Percentiles rank a stretch among this genome's conserved stretches.
These are phyloP conservation scores for Phyto melanocephala DNA, from an alignment of 2,888 invertebrate species.

Conservation along the genomic window DNA sequence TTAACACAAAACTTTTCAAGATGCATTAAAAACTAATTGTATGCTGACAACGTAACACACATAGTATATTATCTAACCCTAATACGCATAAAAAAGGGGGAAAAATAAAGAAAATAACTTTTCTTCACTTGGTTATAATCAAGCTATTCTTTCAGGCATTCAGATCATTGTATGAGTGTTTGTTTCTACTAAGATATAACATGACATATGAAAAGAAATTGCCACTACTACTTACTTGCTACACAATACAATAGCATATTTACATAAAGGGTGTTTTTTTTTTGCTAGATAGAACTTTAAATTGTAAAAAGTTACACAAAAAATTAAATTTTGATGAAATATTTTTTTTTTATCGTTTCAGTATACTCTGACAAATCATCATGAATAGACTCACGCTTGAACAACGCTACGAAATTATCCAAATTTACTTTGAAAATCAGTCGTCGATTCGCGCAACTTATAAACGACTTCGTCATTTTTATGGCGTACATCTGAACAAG, in stretches of 20 bases:
- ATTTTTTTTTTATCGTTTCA: no score
- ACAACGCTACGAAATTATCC: no score
- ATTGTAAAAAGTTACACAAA: no score
- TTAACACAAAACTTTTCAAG: slow-evolving; percentile 48
- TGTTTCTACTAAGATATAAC: slow-evolving; percentile 30
- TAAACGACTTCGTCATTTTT: no score
- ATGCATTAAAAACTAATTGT: slow-evolving; percentile 61
- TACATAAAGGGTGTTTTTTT: no score
- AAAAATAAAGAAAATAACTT: slow-evolving; percentile 37
- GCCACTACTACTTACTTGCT: slow-evolving; percentile 32
- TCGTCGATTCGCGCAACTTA: no score
- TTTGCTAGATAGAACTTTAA: no score
- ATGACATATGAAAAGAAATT: slow-evolving; percentile 63
- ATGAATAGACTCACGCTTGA: no score
- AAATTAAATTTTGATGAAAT: no score
- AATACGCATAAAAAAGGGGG: slow-evolving; percentile 18
- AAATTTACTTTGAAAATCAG: no score
- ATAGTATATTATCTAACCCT: slow-evolving; percentile 32
- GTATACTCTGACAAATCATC: no score
- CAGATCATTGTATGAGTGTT: slow-evolving; percentile 22
- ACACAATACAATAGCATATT: neutral
- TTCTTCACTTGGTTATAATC: slow-evolving; percentile 35
- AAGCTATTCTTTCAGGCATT: slow-evolving; percentile 26
- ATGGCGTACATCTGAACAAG: no score
- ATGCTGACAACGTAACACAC: slow-evolving; percentile 49